A percentile compares a stretch with the other conserved stretches of the same genome.
Evolutionary conservation across 2,113 vertebrate species (phyloP).

Genomic region (Oxygymnocypris stewartii): DNA sequence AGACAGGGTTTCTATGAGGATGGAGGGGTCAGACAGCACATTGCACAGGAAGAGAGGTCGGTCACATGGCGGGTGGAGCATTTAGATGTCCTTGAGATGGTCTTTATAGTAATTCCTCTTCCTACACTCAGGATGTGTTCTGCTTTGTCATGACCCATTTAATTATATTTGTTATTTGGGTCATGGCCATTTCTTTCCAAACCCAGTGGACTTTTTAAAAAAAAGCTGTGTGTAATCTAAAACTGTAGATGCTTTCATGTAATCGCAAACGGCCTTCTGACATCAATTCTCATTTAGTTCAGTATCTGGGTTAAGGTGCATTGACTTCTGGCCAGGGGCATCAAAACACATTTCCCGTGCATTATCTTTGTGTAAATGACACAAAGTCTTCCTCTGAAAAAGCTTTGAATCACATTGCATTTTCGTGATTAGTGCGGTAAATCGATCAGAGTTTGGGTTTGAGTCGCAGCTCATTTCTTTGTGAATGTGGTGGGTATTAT

Average conservation of each 20-base stretch:
- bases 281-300: constrained; percentile 21
- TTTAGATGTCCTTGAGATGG: constrained; percentile 38
- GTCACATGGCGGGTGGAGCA: neutral
- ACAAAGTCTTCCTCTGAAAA: neutral
- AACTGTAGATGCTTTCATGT: neutral
- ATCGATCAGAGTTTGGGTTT: neutral
- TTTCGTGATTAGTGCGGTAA: neutral
- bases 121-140: constrained; percentile 16
- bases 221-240: neutral
- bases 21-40: constrained; percentile 61
- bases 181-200: constrained; percentile 8
- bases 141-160: constrained; percentile 34
- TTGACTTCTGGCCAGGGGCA: neutral
- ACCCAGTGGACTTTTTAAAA: neutral
- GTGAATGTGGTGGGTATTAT: neutral
- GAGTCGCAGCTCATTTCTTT: neutral
- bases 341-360: neutral
- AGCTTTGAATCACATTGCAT: neutral
- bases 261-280: neutral
- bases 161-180: constrained; percentile 27
- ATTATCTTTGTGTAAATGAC: constrained; percentile 28
- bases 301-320: constrained; percentile 21
- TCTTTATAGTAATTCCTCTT: constrained; percentile 21
- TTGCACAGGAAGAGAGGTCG: constrained; percentile 31
- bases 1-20: constrained; percentile 57